Evolutionary conservation across 2,113 vertebrate genomes (phyloP).

Genomic region (Macaca mulatta): DNA sequence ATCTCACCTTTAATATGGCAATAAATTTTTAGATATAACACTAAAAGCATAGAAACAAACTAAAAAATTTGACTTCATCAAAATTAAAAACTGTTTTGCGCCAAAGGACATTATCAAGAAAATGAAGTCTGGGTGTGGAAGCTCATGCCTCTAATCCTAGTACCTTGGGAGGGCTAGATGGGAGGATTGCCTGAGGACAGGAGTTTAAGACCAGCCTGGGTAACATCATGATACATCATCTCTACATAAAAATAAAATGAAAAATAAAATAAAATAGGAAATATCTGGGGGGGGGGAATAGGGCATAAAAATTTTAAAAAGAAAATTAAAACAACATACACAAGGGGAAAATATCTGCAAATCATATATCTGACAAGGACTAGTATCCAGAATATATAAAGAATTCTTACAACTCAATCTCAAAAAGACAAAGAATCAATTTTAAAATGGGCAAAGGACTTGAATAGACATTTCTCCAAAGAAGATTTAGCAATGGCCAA

Average conservation of each 20-base stretch:
- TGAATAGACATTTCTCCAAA: not conserved
- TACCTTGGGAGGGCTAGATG: not conserved
- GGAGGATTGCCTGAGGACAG: not conserved
- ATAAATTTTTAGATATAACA: not conserved
- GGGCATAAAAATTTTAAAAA: not conserved
- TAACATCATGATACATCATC: not conserved
- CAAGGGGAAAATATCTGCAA: not conserved
- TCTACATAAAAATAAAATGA: not conserved
- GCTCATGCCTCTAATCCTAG: not conserved
- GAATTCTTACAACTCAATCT: not conserved
- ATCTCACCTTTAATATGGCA: not conserved
- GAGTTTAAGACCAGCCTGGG: not conserved
- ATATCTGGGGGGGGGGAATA: not conserved
- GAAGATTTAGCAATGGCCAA: not conserved
- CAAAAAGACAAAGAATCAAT: not conserved
- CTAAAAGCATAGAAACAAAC: conserved; percentile 32
- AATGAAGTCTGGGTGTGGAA: not conserved
- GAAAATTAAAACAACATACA: not conserved
- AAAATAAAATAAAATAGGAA: not conserved
- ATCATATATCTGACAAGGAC: not conserved
- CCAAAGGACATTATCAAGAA: not conserved
- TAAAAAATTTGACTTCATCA: conserved; percentile 11
- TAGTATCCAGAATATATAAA: not conserved
- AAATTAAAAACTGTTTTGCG: not conserved
- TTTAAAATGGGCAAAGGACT: not conserved